A percentile compares a stretch with the other conserved stretches of the same genome.
phyloP scores from a whole-genome alignment of 2,113 vertebrate species.

The Malurus melanocephalus region DNA sequence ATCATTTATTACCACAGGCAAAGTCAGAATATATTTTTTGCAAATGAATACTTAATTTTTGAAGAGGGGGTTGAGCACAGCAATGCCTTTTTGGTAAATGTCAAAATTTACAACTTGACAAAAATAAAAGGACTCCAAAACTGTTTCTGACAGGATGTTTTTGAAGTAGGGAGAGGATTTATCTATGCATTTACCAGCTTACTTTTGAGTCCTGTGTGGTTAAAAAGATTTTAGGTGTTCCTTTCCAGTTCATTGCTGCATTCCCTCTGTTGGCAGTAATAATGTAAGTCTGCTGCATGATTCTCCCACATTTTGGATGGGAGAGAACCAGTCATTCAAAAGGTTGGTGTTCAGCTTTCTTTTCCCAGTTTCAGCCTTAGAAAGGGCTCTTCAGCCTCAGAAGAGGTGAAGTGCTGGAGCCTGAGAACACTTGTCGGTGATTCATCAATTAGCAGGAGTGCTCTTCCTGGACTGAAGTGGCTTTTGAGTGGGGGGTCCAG shows the following conservation, averaged over 20 bases:
- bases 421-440: background rate
- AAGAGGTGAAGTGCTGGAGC: background rate
- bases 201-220: background rate
- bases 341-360: background rate
- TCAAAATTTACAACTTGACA: background rate
- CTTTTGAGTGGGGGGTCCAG: accelerated
- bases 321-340: background rate
- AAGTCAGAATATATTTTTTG: background rate
- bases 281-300: accelerated
- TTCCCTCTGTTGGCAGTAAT: background rate
- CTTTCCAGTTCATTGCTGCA: background rate
- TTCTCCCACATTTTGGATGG: accelerated
- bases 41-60: background rate
- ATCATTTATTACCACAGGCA: background rate
- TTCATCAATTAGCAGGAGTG: background rate
- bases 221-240: background rate
- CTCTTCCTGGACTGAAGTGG: background rate
- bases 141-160: background rate
- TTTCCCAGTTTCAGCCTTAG: background rate
- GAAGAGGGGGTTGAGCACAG: background rate
- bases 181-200: background rate
- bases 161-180: background rate
- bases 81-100: background rate
- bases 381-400: background rate
- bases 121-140: background rate